Evolutionary conservation across 1,140 invertebrate species (phyloP).

Genomic region (Tribolium madens): DNA sequence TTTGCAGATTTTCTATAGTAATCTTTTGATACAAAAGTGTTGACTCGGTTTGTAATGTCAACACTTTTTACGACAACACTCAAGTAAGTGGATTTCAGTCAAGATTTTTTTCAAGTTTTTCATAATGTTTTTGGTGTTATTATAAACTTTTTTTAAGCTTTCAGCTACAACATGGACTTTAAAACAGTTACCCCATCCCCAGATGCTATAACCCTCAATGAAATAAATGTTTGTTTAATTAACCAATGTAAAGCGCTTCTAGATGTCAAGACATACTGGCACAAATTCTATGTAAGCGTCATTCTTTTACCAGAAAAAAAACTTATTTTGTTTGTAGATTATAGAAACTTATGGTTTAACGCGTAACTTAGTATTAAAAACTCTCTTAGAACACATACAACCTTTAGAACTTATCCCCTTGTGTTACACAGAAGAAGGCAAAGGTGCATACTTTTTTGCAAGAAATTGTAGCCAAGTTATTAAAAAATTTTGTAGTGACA

Average conservation of each 20-base stretch:
- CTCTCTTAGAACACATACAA: conserved; percentile 66
- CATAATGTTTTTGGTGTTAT: no score
- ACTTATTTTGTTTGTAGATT: conserved; percentile 52
- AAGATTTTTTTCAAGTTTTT: no score
- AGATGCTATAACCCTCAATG: background rate
- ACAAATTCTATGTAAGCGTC: conserved; percentile 59
- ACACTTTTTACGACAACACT: no score
- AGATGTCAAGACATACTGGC: conserved; percentile 54
- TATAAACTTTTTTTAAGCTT: no score
- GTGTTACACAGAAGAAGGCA: conserved; percentile 63
- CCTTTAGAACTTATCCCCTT: conserved; percentile 69
- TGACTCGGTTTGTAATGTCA: no score
- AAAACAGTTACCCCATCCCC: background rate
- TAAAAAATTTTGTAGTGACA: conserved; percentile 67
- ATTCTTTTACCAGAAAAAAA: conserved; percentile 6
- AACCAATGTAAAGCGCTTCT: conserved; percentile 49
- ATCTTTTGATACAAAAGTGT: no score
- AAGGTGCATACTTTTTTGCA: conserved; percentile 66
- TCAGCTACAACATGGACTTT: background rate
- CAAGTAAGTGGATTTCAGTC: no score
- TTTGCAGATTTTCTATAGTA: no score
- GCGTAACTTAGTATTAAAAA: conserved; percentile 66
- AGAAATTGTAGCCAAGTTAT: conserved; percentile 68
- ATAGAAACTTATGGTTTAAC: conserved; percentile 62
- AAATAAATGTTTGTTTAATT: conserved; percentile 39